Percentiles rank a stretch among this genome's conserved stretches.
Conservation (phyloP, 2,888 invertebrate species). For the Pelosia muscerda region DNA sequence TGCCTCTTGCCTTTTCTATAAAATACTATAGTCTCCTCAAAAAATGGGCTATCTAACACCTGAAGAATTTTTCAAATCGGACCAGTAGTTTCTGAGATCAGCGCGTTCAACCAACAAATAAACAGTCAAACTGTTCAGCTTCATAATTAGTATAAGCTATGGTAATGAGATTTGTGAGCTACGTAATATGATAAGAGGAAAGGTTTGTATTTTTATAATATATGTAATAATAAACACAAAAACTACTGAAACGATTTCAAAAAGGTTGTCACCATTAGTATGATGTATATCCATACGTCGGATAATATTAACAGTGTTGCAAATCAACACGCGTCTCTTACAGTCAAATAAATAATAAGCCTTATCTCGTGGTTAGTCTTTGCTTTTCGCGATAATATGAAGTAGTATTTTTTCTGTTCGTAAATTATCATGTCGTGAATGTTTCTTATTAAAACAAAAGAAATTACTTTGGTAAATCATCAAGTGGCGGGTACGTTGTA, state of each 20-base stretch:
- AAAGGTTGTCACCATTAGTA: too few species aligned
- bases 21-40: too few species aligned
- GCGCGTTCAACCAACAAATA: too few species aligned
- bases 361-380: conserved; percentile 3
- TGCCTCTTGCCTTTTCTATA: background rate
- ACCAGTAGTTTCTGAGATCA: too few species aligned
- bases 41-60: too few species aligned
- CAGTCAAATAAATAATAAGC: conserved; percentile 1
- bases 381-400: conserved; percentile 4
- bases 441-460: background rate
- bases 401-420: background rate
- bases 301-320: background rate
- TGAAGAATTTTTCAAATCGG: too few species aligned
- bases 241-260: too few species aligned
- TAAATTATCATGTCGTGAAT: background rate
- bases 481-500: background rate
- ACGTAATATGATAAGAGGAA: too few species aligned
- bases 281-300: background rate
- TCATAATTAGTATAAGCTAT: too few species aligned
- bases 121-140: too few species aligned
- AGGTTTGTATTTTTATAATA: too few species aligned
- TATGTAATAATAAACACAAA: too few species aligned
- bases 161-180: background rate
- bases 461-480: background rate
- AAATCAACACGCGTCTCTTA: background rate